Evolutionary conservation across 2,113 vertebrate genomes (phyloP).

Genomic region (Rhinopomastus cyanomelas): DNA sequence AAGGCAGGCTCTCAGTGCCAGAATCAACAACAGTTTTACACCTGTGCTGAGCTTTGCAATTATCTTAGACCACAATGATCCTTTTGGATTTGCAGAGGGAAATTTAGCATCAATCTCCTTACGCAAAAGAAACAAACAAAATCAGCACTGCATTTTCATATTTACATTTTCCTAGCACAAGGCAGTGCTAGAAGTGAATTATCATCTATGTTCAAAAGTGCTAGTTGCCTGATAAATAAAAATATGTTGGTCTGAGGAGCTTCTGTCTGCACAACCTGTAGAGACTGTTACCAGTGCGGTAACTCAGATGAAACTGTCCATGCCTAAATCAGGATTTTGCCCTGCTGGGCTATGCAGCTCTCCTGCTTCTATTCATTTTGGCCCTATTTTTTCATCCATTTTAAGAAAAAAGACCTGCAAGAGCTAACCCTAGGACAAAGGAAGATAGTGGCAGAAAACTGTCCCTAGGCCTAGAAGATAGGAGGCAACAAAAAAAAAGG

Average conservation of each 20-base stretch:
- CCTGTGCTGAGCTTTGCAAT: background rate
- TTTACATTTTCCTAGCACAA: background rate
- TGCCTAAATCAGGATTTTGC: background rate
- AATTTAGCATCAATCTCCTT: constrained; percentile 14
- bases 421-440: background rate
- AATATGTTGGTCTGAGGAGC: background rate
- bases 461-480: background rate
- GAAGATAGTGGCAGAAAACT: background rate
- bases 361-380: background rate
- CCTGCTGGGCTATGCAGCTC: background rate
- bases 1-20: background rate
- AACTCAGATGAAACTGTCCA: background rate
- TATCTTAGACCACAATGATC: background rate
- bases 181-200: background rate
- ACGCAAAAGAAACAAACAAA: constrained; percentile 5
- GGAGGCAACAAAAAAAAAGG: background rate
- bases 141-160: constrained; percentile 4
- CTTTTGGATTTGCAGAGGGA: background rate
- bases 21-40: constrained; percentile 19
- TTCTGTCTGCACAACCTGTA: background rate
- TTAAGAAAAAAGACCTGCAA: background rate
- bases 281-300: background rate
- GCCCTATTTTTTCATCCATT: background rate
- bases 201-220: background rate
- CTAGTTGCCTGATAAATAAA: background rate